Evolutionary conservation across 1,140 invertebrate species (phyloP).

Genomic region (Choristoneura fumiferana): DNA sequence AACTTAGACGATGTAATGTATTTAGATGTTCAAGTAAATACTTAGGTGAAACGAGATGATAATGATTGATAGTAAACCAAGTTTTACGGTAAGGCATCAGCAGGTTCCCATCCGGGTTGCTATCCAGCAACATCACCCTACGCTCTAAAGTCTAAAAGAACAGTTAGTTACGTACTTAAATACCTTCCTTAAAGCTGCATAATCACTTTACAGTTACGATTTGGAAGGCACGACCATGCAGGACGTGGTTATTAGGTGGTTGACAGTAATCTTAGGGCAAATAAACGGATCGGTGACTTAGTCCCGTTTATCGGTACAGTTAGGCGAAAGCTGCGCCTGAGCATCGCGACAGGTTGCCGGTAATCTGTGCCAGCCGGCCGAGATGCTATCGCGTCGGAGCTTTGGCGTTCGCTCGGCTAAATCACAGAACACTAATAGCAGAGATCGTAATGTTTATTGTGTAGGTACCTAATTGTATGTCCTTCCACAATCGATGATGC

Average conservation of each 20-base stretch:
- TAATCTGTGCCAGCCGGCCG: slow-evolving; percentile 15
- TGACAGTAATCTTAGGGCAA: slow-evolving; percentile 2
- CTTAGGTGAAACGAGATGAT: no score
- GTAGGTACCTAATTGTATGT: no score
- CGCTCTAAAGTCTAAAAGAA: no score
- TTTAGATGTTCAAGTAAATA: no score
- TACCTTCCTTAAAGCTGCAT: background rate
- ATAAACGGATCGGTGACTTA: slow-evolving; percentile 3
- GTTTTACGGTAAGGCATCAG: no score
- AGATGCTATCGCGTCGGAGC: slow-evolving; percentile 6
- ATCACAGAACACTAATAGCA: background rate
- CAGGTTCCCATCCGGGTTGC: no score
- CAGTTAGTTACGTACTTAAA: slow-evolving; percentile 5
- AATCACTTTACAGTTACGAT: slow-evolving; percentile 9
- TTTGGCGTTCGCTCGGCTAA: slow-evolving; percentile 1
- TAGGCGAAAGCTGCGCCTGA: slow-evolving; percentile 4
- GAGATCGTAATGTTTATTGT: no score
- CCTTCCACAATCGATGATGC: no score
- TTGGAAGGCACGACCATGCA: background rate
- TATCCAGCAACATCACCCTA: no score
- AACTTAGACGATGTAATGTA: no score
- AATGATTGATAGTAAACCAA: no score
- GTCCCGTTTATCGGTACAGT: slow-evolving; percentile 17
- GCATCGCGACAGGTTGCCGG: slow-evolving; percentile 8
- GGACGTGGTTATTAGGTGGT: background rate